Evolutionary conservation across 2,888 invertebrate genomes (phyloP).

Genomic region (Dasysyrphus tricinctus): DNA sequence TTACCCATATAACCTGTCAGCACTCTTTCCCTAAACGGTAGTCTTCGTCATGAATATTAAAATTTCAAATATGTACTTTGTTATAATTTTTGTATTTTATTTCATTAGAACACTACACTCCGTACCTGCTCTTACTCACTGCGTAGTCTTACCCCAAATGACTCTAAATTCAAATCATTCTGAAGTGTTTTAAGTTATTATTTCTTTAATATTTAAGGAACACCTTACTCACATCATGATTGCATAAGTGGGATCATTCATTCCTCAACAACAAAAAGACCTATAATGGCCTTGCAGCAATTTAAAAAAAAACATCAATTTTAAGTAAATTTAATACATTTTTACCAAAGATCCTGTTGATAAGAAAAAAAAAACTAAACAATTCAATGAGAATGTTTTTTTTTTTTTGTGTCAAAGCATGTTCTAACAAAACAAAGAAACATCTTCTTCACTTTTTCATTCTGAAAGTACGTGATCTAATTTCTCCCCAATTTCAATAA

Average conservation of each 20-base stretch:
- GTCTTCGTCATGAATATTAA: no score
- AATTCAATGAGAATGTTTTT: neutral
- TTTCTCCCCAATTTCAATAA: constrained; percentile 16
- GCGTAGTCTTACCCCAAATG: no score
- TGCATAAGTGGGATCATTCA: neutral
- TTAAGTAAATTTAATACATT: constrained; percentile 9
- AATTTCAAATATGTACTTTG: no score
- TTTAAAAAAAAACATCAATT: neutral
- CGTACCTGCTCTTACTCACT: no score
- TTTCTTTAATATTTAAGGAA: neutral
- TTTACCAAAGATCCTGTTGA: constrained; percentile 11
- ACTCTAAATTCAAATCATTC: no score
- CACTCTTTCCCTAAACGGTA: no score
- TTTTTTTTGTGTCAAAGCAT: neutral
- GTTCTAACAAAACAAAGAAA: neutral
- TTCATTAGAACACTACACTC: no score
- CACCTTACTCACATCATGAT: neutral
- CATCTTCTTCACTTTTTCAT: constrained; percentile 6
- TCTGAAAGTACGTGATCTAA: constrained; percentile 6
- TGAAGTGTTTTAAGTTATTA: neutral
- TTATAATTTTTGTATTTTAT: no score
- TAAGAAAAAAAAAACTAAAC: neutral
- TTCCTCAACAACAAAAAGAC: neutral
- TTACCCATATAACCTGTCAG: no score
- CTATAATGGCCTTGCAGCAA: constrained; percentile 7